phyloP scores from a whole-genome alignment of 1,140 invertebrate genomes.

The Microvelia longipes region DNA sequence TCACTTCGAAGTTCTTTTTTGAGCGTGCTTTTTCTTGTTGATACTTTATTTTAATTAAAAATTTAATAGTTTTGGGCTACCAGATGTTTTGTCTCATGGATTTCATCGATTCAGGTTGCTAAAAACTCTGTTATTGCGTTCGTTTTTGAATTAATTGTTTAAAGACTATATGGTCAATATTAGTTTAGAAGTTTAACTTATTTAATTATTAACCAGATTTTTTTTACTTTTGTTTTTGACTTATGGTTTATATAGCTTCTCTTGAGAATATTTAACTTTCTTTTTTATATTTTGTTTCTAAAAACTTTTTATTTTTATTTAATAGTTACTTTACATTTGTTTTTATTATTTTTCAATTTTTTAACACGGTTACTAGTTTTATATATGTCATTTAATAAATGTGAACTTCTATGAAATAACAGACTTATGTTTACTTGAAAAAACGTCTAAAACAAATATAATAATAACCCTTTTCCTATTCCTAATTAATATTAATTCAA shows the following conservation, averaged over 20 bases:
- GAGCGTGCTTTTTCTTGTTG: not conserved
- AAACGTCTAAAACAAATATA: too few species aligned
- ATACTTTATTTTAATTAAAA: not conserved
- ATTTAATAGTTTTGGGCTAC: not conserved
- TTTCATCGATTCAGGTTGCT: not conserved
- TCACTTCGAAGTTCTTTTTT: not conserved
- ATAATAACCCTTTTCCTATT: too few species aligned
- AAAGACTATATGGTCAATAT: not conserved
- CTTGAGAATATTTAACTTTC: not conserved
- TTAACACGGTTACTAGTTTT: too few species aligned
- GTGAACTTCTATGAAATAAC: too few species aligned
- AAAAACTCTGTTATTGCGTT: not conserved
- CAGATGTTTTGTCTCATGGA: not conserved
- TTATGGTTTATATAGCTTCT: too few species aligned
- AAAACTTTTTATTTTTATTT: not conserved
- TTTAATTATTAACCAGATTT: not conserved
- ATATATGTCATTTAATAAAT: too few species aligned
- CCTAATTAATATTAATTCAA: too few species aligned
- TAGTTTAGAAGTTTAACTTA: not conserved
- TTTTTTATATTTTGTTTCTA: not conserved
- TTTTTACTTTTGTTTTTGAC: too few species aligned
- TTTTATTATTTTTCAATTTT: too few species aligned
- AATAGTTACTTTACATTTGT: too few species aligned
- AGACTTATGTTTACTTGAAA: too few species aligned
- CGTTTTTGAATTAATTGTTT: not conserved